Evolutionary conservation across 2,113 vertebrate genomes (phyloP).

Genomic region (Acrocephalus kingi): DNA sequence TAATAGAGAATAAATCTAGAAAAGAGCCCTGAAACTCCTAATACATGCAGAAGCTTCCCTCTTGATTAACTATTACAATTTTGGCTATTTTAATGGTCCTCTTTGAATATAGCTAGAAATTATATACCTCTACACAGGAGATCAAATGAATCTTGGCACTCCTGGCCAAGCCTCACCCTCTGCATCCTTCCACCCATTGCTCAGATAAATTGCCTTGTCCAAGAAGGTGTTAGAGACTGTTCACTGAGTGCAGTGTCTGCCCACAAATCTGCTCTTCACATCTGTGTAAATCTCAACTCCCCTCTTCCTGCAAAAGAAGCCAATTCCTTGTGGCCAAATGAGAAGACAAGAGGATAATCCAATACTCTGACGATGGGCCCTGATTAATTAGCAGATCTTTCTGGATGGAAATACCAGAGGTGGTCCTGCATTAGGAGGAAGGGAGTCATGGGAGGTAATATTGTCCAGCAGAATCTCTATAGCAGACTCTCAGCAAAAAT

Average conservation of each 20-base stretch:
- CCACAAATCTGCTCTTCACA: not conserved
- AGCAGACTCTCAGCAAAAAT: not conserved
- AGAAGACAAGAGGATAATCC: not conserved
- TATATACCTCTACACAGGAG: not conserved
- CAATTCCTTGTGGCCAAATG: not conserved
- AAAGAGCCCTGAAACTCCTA: not conserved
- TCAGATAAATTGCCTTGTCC: not conserved
- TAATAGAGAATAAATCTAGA: not conserved
- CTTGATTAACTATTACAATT: not conserved
- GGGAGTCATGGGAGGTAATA: not conserved
- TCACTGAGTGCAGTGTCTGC: not conserved
- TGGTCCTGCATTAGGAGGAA: not conserved
- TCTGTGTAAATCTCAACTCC: not conserved
- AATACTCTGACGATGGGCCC: fast-evolving
- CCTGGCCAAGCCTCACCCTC: not conserved
- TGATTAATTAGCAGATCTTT: not conserved
- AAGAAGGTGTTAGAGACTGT: not conserved
- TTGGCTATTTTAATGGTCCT: not conserved
- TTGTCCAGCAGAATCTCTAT: not conserved
- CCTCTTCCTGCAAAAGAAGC: not conserved
- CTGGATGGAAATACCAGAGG: not conserved
- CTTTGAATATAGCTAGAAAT: not conserved
- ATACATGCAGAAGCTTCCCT: not conserved
- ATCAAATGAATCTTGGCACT: not conserved
- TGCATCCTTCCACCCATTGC: not conserved